Conservation (phyloP, 2,888 invertebrate genomes). For the Dasysyrphus albostriatus region DNA sequence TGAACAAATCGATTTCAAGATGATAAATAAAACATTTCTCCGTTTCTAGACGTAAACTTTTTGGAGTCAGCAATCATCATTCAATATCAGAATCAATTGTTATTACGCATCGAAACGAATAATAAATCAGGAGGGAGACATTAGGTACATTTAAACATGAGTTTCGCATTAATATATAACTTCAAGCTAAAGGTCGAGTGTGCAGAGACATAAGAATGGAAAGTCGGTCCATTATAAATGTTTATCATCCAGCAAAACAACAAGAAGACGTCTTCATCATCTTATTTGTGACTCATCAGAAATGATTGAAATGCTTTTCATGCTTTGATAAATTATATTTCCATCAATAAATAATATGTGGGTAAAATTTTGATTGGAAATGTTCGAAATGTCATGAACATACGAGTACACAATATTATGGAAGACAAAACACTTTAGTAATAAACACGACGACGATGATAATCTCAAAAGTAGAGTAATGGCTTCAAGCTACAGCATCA, state of each 20-base stretch:
- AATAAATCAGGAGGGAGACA: constrained; percentile 21
- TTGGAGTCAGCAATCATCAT: constrained; percentile 20
- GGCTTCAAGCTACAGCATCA: not conserved
- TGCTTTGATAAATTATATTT: constrained; percentile 1
- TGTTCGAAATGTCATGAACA: constrained; percentile 25
- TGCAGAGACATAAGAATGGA: not conserved
- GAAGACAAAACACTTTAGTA: constrained; percentile 16
- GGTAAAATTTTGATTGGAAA: constrained; percentile 3
- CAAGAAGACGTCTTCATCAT: not conserved
- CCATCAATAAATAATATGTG: not conserved
- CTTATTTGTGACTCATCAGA: constrained; percentile 19
- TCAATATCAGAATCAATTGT: constrained; percentile 35
- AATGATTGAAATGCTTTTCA: constrained; percentile 23
- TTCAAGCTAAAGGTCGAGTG: not conserved
- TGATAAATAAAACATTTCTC: constrained; percentile 36
- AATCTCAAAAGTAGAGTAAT: not conserved
- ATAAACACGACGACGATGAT: constrained; percentile 11
- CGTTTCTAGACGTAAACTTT: not conserved
- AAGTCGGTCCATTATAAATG: not conserved
- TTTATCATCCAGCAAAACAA: not conserved
- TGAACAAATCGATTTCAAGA: constrained; percentile 28
- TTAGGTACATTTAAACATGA: constrained; percentile 13
- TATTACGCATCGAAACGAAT: constrained; percentile 31
- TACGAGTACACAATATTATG: not conserved
- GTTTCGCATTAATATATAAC: constrained; percentile 27